These are phyloP conservation scores for Drosophila bifasciata DNA, from an alignment of 1,140 invertebrate genomes.

Conservation along the genomic window DNA sequence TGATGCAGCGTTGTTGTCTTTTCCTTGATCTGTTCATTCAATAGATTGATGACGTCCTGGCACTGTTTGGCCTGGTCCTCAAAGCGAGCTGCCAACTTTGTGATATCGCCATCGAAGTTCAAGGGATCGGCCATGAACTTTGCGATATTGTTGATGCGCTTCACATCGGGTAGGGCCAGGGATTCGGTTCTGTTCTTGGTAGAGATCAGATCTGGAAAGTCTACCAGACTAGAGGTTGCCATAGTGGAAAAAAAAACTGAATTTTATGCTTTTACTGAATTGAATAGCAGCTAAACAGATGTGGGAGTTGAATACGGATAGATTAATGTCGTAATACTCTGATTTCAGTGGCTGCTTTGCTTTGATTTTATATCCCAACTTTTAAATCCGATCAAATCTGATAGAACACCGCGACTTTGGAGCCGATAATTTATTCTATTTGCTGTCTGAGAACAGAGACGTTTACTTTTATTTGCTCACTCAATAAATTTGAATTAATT, in stretches of 20 bases:
- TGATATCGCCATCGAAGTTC: slow-evolving; percentile 22
- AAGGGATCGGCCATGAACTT: slow-evolving; percentile 36
- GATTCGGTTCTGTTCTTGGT: neutral
- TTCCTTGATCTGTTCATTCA: slow-evolving; percentile 18
- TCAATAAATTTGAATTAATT: too few species aligned
- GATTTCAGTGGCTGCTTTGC: too few species aligned
- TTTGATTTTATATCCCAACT: too few species aligned
- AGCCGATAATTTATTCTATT: neutral
- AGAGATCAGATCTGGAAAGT: slow-evolving; percentile 19
- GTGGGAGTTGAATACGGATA: too few species aligned
- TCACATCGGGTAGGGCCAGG: slow-evolving; percentile 29
- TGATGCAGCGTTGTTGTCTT: slow-evolving; percentile 28
- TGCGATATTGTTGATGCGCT: slow-evolving; percentile 27
- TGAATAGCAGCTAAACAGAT: too few species aligned
- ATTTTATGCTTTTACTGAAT: too few species aligned
- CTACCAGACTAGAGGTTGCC: neutral
- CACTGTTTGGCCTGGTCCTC: slow-evolving; percentile 24
- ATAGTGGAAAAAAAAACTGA: slow-evolving; percentile 5
- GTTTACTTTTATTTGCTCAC: neutral
- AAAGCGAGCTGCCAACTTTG: slow-evolving; percentile 15
- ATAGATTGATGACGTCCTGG: slow-evolving; percentile 9
- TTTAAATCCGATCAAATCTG: too few species aligned
- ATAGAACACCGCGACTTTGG: too few species aligned
- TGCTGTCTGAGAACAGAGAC: neutral
- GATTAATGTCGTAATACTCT: too few species aligned